These are phyloP conservation scores for Drosophila nannoptera DNA, from an alignment of 1,140 invertebrate genomes.

Conservation along the genomic window DNA sequence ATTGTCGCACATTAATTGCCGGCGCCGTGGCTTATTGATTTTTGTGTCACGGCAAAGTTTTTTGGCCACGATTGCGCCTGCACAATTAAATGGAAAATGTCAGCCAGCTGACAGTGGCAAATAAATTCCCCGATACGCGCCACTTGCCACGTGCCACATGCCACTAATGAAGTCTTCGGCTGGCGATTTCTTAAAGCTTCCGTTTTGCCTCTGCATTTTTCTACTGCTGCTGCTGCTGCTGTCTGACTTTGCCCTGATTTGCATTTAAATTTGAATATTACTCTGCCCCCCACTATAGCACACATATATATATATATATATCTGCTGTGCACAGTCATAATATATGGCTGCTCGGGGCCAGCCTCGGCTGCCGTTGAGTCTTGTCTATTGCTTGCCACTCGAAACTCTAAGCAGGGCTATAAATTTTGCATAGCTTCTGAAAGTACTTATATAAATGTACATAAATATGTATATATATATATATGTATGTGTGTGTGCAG, in stretches of 20 bases:
- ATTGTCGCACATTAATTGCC: slow-evolving; percentile 38
- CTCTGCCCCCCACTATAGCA: not conserved
- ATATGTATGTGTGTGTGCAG: not conserved
- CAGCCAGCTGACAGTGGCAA: slow-evolving; percentile 32
- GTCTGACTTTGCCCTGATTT: slow-evolving; percentile 31
- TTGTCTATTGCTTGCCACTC: slow-evolving; percentile 30
- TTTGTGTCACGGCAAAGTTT: slow-evolving; percentile 39
- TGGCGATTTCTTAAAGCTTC: slow-evolving; percentile 14
- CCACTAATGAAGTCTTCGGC: slow-evolving; percentile 42
- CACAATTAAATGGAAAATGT: slow-evolving; percentile 46
- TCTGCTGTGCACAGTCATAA: slow-evolving; percentile 24
- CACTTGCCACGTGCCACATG: slow-evolving; percentile 41
- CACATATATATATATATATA: slow-evolving; percentile 10
- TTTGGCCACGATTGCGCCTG: slow-evolving; percentile 17
- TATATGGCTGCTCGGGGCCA: slow-evolving; percentile 37
- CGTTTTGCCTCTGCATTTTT: not conserved
- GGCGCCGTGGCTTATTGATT: slow-evolving; percentile 36
- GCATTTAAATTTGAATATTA: slow-evolving; percentile 44
- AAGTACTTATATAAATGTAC: slow-evolving; percentile 10
- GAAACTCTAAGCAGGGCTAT: slow-evolving; percentile 25
- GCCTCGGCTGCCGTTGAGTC: slow-evolving; percentile 22
- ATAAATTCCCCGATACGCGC: slow-evolving; percentile 45
- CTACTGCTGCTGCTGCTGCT: slow-evolving; percentile 1
- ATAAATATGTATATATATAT: slow-evolving; percentile 6
- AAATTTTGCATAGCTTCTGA: slow-evolving; percentile 25